Evolutionary conservation across 2,113 vertebrate species (phyloP), one percentile per base, ranked within the genome.

Genomic region (Heteronetta atricapilla): DNA sequence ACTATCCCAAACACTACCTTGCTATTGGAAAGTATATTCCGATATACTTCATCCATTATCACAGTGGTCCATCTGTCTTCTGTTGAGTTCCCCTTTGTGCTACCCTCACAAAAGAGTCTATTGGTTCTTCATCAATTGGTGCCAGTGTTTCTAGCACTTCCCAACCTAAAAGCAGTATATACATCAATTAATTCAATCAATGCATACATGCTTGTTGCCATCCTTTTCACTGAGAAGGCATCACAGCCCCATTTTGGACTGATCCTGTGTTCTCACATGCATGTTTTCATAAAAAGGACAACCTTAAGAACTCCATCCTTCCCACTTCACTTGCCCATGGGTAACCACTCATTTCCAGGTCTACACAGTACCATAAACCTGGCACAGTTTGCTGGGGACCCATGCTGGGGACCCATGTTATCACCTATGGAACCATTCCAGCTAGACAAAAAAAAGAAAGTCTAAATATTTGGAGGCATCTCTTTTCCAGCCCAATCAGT

Each of bases 371-470:
- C 38, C 31, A 28, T 62, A n/a, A n/a, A 73, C 7, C 34, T 62
- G 40, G 31, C 59, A 87, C 8, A 60, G 17, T 66, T 46, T 78
- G 16, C 33, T 56, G 20, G 5, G 15, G 55, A 19, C 22, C 12
- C 18, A 13, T 2, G 0, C 33, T 56, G 20, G 5, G 15, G 55
- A 19, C 22, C 12, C 18, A 13, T 2, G 0, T 46, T 33, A 14
- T 23, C 26, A 40, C 31, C 23, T 52, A 63, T 26, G 28, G 48
- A 87, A 58, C 34, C 17, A 44, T 38, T 20, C 20, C 31, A 82
- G 6, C 3, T 44, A 38, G n/a, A 16, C 23, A 70, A 77, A 60
- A 70, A 38, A 70, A 77, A 60, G 64, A 38, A 42, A 26, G 10
- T n/a, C 50, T 59, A 66, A 75, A 31, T 80, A 69, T 88, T 75